Percentiles rank a stretch among this genome's conserved stretches.
Conservation (phyloP, 2,888 invertebrate species). For the Aphidoletes aphidimyza region DNA sequence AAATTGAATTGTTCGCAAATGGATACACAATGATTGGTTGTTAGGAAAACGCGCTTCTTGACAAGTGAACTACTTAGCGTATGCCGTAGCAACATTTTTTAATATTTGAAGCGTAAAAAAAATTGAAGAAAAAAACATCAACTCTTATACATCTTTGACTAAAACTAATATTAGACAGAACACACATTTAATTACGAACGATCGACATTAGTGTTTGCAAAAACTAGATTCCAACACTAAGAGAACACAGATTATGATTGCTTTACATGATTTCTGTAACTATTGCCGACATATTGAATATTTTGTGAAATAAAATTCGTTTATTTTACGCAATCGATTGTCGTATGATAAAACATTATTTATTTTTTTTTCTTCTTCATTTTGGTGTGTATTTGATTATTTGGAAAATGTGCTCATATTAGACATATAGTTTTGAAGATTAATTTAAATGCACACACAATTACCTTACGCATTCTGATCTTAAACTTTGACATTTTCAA, state of each 20-base stretch:
- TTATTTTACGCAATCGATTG: not conserved
- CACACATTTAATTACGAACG: not conserved
- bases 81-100: not conserved
- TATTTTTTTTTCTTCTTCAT: not conserved
- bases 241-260: not conserved
- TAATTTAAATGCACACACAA: not conserved
- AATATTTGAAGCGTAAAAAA: not conserved
- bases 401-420: no score
- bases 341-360: no score
- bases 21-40: no score
- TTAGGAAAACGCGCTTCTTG: not conserved
- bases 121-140: not conserved
- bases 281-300: conserved; percentile 4
- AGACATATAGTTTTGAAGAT: not conserved
- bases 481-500: conserved; percentile 5
- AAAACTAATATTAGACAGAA: conserved; percentile 2
- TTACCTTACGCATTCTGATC: not conserved
- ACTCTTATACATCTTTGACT: conserved; percentile 39
- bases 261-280: not conserved
- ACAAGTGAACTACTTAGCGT: not conserved
- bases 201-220: not conserved
- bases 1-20: not conserved
- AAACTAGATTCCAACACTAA: not conserved
- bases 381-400: not conserved
- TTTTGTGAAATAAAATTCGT: not conserved